Conservation (phyloP, 2,797 vertebrate species). For the Anguilla obscura region DNA sequence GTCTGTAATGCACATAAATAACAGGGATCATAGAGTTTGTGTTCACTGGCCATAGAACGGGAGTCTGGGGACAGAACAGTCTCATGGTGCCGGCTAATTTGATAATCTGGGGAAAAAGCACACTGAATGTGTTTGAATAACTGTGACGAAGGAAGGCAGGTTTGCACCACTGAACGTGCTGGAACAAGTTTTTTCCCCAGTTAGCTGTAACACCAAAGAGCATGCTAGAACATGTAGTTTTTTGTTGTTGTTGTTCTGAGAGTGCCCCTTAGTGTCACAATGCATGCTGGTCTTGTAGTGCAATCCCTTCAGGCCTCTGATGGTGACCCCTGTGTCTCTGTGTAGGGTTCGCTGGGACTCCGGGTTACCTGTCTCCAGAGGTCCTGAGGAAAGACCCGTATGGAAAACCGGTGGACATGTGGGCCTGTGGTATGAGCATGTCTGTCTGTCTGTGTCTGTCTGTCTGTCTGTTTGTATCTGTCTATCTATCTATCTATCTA, state of each 20-base stretch:
- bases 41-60: not conserved
- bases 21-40: not conserved
- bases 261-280: not conserved
- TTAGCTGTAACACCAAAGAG: constrained; percentile 22
- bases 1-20: not conserved
- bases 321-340: not conserved
- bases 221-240: constrained; percentile 33
- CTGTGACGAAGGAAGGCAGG: not conserved
- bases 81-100: not conserved
- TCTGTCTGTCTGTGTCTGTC: not conserved
- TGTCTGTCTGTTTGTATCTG: not conserved
- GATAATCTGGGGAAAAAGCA: not conserved
- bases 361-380: constrained; percentile 94
- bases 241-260: constrained; percentile 22
- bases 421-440: constrained; percentile 89
- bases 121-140: not conserved
- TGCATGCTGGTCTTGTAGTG: constrained; percentile 14
- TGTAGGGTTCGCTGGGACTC: constrained; percentile 92
- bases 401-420: constrained; percentile 98
- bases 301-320: not conserved
- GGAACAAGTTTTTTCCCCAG: not conserved
- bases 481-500: not conserved
- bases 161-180: not conserved
- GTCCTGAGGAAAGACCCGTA: constrained; percentile 96
- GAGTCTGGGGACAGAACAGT: not conserved